phyloP scores from a whole-genome alignment of 2,888 invertebrate genomes.

The Podabrus alpinus region DNA sequence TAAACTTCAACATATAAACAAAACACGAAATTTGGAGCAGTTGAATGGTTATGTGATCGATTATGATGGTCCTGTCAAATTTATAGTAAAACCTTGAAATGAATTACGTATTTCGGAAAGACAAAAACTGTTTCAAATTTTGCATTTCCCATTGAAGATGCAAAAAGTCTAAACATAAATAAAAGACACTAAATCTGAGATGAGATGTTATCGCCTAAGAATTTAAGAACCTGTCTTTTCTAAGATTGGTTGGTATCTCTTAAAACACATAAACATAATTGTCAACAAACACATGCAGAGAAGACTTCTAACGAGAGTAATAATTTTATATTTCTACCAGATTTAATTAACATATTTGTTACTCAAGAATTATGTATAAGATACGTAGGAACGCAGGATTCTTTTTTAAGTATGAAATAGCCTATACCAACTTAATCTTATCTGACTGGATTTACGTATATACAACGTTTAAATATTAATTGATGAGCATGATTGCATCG shows the following conservation, averaged over 20 bases:
- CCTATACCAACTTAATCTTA: not conserved
- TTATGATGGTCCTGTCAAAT: not conserved
- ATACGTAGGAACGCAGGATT: not conserved
- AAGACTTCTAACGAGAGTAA: constrained; percentile 3
- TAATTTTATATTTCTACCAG: not conserved
- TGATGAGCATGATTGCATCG: not conserved
- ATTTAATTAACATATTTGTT: constrained; percentile 9
- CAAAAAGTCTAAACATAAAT: constrained; percentile 1
- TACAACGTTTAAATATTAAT: not conserved
- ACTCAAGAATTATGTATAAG: not conserved
- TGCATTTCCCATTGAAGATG: not conserved
- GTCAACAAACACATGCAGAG: constrained; percentile 32
- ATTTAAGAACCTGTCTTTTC: constrained; percentile 42
- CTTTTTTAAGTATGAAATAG: not conserved
- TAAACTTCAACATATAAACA: too few relatives aligned
- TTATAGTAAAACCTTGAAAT: not conserved
- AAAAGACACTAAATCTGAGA: constrained; percentile 36
- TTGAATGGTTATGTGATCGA: too few relatives aligned
- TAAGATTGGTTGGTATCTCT: constrained; percentile 44
- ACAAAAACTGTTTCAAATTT: not conserved
- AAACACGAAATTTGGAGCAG: too few relatives aligned
- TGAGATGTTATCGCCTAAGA: constrained; percentile 42
- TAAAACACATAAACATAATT: constrained; percentile 44
- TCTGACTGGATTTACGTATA: not conserved
- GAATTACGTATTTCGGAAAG: not conserved